phyloP scores from a whole-genome alignment of 2,113 vertebrate genomes.

The Gobius niger region DNA sequence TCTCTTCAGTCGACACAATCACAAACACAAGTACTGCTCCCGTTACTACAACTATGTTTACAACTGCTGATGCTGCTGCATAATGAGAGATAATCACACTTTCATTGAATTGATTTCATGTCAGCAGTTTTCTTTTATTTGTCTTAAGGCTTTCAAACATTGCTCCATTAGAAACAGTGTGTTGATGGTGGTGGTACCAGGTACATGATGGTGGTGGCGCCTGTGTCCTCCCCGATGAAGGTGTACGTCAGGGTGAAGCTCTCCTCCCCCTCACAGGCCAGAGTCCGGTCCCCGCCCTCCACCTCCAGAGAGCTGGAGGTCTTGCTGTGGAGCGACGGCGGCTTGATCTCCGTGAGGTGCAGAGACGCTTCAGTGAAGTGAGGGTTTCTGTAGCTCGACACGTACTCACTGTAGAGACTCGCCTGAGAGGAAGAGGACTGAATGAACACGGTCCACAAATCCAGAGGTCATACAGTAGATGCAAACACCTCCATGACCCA shows the following conservation, averaged over 20 bases:
- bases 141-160: no score
- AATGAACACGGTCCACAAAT: no score
- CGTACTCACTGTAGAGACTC: neutral
- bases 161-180: slow-evolving; percentile 48
- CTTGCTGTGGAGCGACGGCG: slow-evolving; percentile 23
- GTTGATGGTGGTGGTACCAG: slow-evolving; percentile 51
- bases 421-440: slow-evolving; percentile 36
- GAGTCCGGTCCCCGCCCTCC: slow-evolving; percentile 17
- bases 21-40: neutral
- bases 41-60: neutral
- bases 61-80: no score
- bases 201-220: slow-evolving; percentile 53
- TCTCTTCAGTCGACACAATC: neutral
- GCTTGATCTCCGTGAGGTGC: neutral
- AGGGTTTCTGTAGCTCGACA: rapidly evolving
- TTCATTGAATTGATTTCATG: no score
- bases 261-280: slow-evolving; percentile 51
- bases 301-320: slow-evolving; percentile 58
- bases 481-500: no score
- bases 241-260: slow-evolving; percentile 54
- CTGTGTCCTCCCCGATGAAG: slow-evolving; percentile 55
- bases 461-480: no score
- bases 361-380: neutral
- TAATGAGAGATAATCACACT: no score
- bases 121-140: no score